phyloP scores from a whole-genome alignment of 2,888 invertebrate species.

The Eristalinus aeneus region DNA sequence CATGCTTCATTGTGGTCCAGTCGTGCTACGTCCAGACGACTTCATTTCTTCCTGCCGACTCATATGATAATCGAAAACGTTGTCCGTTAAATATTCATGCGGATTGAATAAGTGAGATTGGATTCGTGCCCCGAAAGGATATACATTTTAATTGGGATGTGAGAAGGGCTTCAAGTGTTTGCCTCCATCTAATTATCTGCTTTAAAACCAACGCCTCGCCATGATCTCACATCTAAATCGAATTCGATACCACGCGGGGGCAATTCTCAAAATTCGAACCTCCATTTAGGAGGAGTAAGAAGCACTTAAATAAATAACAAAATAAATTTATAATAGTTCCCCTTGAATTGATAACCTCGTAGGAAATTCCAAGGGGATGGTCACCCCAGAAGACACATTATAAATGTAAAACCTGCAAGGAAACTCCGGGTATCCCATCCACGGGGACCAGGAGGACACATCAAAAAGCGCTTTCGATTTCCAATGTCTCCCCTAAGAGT shows the following conservation, averaged over 20 bases:
- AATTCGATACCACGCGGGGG: background rate
- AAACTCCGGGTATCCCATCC: slow-evolving; percentile 1
- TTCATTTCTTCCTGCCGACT: slow-evolving; percentile 31
- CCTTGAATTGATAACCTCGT: background rate
- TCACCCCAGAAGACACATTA: slow-evolving; percentile 24
- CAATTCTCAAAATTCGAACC: background rate
- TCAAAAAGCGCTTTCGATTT: slow-evolving; percentile 35
- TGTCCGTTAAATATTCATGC: slow-evolving; percentile 65
- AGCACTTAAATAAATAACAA: slow-evolving; percentile 40
- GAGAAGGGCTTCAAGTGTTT: slow-evolving; percentile 7
- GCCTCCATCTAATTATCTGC: background rate
- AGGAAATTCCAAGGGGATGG: background rate
- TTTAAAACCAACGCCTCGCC: background rate
- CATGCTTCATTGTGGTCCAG: slow-evolving; percentile 15
- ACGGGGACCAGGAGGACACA: slow-evolving; percentile 1
- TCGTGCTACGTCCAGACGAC: slow-evolving; percentile 19
- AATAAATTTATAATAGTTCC: slow-evolving; percentile 26
- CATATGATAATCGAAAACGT: slow-evolving; percentile 59
- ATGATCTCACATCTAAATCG: background rate
- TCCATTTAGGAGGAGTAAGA: background rate
- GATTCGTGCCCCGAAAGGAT: slow-evolving; percentile 46
- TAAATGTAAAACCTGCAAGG: slow-evolving; percentile 18
- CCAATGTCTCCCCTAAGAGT: slow-evolving; percentile 49
- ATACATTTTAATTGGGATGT: slow-evolving; percentile 63
- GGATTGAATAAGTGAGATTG: slow-evolving; percentile 68